Percentiles rank a stretch among this genome's conserved stretches.
Conservation (phyloP, 2,113 vertebrate species). For the Sylvia atricapilla region DNA sequence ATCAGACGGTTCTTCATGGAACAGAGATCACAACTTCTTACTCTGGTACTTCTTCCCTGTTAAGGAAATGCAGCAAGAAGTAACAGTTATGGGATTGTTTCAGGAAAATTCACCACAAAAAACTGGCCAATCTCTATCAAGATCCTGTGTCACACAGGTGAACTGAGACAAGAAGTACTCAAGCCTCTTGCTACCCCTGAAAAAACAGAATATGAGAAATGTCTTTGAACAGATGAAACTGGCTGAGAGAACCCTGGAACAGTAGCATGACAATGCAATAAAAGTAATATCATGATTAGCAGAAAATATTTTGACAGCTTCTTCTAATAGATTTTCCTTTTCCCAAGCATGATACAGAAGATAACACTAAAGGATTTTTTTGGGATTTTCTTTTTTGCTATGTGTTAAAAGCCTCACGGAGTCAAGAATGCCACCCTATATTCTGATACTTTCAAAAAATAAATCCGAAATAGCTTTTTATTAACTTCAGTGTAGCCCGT, state of each 20-base stretch:
- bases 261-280: background rate
- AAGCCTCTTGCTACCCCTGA: background rate
- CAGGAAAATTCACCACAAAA: background rate
- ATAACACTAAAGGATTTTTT: background rate
- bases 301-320: background rate
- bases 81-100: background rate
- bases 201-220: background rate
- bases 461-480: background rate
- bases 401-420: background rate
- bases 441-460: background rate
- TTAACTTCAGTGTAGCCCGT: background rate
- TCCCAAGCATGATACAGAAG: background rate
- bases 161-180: background rate
- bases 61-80: background rate
- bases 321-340: background rate
- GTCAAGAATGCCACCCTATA: background rate
- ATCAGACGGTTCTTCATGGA: background rate
- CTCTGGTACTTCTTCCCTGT: background rate
- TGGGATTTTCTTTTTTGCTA: background rate
- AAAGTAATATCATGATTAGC: background rate
- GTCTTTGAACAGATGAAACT: background rate
- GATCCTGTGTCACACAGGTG: background rate
- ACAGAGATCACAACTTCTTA: background rate
- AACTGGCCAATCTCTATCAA: background rate
- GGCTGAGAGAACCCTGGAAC: background rate